Conservation (phyloP, 2,888 invertebrate species). For the Opisthograptis luteolata region DNA sequence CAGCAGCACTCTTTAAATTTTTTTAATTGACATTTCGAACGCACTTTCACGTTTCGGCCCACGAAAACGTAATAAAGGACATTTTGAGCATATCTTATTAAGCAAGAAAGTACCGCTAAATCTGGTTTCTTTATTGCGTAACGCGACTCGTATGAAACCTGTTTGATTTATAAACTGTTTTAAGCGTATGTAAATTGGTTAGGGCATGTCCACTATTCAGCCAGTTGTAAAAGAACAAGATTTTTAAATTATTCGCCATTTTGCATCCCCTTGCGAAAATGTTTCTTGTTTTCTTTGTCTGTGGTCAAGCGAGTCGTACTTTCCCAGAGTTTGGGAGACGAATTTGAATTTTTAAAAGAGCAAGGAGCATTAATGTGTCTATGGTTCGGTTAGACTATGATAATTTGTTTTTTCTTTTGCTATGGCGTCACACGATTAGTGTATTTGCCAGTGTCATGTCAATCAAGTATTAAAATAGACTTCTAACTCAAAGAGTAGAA, state of each 20-base stretch:
- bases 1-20: conserved; percentile 23
- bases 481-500: too few species aligned
- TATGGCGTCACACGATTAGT: too few species aligned
- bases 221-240: conserved; percentile 16
- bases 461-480: too few species aligned
- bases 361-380: too few species aligned
- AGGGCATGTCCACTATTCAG: conserved; percentile 23
- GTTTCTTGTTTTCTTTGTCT: conserved; percentile 7
- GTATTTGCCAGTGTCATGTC: too few species aligned
- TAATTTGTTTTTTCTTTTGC: too few species aligned
- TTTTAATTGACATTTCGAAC: conserved; percentile 51
- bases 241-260: conserved; percentile 18
- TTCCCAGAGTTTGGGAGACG: conserved; percentile 11
- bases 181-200: conserved; percentile 21
- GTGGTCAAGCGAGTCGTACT: not conserved
- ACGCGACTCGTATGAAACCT: conserved; percentile 43
- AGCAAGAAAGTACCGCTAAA: conserved; percentile 46
- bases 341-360: not conserved
- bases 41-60: conserved; percentile 44
- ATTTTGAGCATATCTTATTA: conserved; percentile 36
- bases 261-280: conserved; percentile 14
- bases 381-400: too few species aligned
- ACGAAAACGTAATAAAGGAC: conserved; percentile 52
- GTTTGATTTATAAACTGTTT: conserved; percentile 38
- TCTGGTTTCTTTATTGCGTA: conserved; percentile 72